These are phyloP conservation scores for Charaxes varanes DNA, from an alignment of 1,140 invertebrate species.

Conservation along the genomic window DNA sequence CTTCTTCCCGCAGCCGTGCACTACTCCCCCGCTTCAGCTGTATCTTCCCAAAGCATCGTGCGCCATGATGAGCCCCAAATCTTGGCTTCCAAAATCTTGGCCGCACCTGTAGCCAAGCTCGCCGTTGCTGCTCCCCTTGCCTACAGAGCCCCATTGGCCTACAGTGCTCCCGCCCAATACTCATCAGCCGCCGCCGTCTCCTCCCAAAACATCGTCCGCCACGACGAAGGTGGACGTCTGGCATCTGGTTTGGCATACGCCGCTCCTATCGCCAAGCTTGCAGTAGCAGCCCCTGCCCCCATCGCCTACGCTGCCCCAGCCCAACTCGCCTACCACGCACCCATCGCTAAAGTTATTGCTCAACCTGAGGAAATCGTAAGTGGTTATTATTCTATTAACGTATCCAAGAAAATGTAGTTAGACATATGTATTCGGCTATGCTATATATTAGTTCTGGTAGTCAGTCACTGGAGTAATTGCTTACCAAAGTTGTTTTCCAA, in stretches of 20 bases:
- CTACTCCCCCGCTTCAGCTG: conserved; percentile 41
- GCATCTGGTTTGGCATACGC: conserved; percentile 23
- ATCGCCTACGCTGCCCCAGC: conserved; percentile 16
- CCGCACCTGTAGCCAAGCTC: conserved; percentile 30
- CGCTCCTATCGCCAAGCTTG: conserved; percentile 15
- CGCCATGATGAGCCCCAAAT: conserved; percentile 41
- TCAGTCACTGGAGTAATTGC: too few species aligned
- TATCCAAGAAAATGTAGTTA: too few species aligned
- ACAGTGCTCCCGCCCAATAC: conserved; percentile 25
- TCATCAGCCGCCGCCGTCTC: conserved; percentile 38
- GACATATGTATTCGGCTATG: too few species aligned
- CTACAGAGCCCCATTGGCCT: conserved; percentile 25
- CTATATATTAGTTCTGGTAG: too few species aligned
- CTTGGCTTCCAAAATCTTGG: neutral
- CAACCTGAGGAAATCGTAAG: conserved; percentile 30
- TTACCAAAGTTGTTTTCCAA: too few species aligned
- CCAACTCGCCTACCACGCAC: conserved; percentile 17
- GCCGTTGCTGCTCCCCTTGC: conserved; percentile 27
- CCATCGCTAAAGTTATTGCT: conserved; percentile 26
- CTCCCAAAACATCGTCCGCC: conserved; percentile 43
- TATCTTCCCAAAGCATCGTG: conserved; percentile 56
- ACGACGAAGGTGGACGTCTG: conserved; percentile 14
- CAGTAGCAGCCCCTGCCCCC: conserved; percentile 24
- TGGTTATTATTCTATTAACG: too few species aligned
- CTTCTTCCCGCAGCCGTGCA: conserved; percentile 35